Conservation (phyloP, 2,797 vertebrate species). For the Aythya fuligula region DNA sequence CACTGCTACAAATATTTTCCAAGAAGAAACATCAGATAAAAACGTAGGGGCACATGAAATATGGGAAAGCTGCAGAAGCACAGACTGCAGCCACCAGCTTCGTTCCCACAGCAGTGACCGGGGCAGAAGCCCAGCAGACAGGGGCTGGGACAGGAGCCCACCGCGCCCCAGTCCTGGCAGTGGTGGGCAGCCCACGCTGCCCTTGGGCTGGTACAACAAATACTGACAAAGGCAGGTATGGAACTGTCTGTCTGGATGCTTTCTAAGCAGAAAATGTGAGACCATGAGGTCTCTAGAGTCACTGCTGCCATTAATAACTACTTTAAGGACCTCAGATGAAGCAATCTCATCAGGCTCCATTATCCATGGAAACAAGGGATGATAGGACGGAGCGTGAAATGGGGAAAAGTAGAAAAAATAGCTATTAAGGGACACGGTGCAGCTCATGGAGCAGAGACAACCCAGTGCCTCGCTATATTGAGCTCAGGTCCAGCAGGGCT, state of each 20-base stretch:
- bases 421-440: not conserved
- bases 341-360: not conserved
- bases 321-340: not conserved
- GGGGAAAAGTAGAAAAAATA: not conserved
- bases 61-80: not conserved
- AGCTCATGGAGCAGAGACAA: not conserved
- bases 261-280: not conserved
- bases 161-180: fast-evolving
- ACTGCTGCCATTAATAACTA: not conserved
- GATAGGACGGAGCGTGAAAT: fast-evolving
- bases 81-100: not conserved
- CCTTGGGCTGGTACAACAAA: not conserved
- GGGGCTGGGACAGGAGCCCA: not conserved
- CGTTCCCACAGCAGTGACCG: not conserved
- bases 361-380: not conserved
- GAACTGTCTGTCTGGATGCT: not conserved
- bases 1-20: not conserved
- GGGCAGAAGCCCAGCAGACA: not conserved
- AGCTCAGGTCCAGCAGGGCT: constrained; percentile 5
- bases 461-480: not conserved
- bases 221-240: not conserved
- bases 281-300: not conserved
- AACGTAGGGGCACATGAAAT: not conserved
- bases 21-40: not conserved
- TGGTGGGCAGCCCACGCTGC: not conserved